These are phyloP conservation scores for Sepiola atlantica DNA, from an alignment of 2,888 invertebrate genomes.

Conservation along the genomic window DNA sequence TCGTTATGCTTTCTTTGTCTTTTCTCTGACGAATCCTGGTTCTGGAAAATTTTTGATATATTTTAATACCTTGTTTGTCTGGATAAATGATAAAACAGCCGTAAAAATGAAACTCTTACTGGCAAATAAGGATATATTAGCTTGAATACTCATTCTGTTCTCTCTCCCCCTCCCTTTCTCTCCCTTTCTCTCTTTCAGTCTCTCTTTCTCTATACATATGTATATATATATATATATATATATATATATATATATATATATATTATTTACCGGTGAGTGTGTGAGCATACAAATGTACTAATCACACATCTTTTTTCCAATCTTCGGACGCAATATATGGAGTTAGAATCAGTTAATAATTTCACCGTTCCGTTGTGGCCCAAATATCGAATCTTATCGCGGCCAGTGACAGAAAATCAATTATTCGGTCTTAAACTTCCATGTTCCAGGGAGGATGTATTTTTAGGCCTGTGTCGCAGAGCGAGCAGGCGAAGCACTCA, in stretches of 20 bases:
- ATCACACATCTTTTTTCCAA: background rate
- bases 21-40: too few species aligned
- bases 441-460: background rate
- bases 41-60: too few species aligned
- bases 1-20: too few species aligned
- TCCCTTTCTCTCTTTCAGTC: too few species aligned
- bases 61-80: too few species aligned
- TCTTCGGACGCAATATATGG: background rate
- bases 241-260: background rate
- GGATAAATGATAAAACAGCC: too few species aligned
- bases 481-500: background rate
- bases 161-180: too few species aligned
- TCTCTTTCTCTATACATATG: too few species aligned
- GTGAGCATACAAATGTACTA: background rate
- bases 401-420: background rate
- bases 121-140: too few species aligned
- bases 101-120: too few species aligned
- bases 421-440: background rate
- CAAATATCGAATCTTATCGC: background rate
- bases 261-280: too few species aligned
- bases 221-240: background rate
- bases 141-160: too few species aligned
- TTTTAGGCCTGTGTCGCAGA: background rate
- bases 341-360: constrained; percentile 20
- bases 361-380: background rate